phyloP scores from a whole-genome alignment of 1,140 invertebrate species.

The Zaprionus nigranus region DNA sequence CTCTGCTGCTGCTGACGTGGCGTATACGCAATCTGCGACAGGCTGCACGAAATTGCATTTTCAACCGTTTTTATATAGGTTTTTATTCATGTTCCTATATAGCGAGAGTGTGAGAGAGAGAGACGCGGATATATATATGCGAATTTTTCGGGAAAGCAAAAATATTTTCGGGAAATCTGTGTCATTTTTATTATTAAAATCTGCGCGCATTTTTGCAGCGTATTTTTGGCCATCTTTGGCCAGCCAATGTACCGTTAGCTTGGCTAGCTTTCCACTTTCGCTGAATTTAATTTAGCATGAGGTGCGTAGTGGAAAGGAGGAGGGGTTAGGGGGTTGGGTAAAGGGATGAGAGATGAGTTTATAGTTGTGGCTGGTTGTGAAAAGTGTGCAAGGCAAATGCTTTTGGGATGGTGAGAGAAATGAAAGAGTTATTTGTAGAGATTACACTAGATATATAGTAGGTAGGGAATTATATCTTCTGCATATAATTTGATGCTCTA shows the following conservation, averaged over 20 bases:
- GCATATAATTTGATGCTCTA: no score
- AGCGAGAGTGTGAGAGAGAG: conserved; percentile 2
- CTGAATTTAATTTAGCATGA: neutral
- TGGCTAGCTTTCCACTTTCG: conserved; percentile 28
- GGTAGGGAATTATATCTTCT: no score
- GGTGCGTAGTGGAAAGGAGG: neutral
- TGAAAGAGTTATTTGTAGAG: no score
- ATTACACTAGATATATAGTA: no score
- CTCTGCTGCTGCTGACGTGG: conserved; percentile 33
- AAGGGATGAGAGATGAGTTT: neutral
- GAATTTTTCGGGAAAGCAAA: conserved; percentile 3
- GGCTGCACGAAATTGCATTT: conserved; percentile 63
- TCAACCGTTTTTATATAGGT: conserved; percentile 42
- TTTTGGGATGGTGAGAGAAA: no score
- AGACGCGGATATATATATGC: conserved; percentile 7
- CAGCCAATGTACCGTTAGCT: conserved; percentile 3
- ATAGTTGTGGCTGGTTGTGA: neutral
- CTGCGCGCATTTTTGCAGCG: conserved; percentile 41
- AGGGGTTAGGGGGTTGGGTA: neutral
- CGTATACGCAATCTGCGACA: conserved; percentile 48
- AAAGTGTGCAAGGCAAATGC: neutral
- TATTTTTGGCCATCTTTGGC: conserved; percentile 35
- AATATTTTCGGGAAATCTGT: conserved; percentile 64
- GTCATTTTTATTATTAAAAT: conserved; percentile 82
- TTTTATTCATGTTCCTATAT: conserved; percentile 5